Evolutionary conservation across 1,140 invertebrate species (phyloP).

Genomic region (Drosophila mayri): DNA sequence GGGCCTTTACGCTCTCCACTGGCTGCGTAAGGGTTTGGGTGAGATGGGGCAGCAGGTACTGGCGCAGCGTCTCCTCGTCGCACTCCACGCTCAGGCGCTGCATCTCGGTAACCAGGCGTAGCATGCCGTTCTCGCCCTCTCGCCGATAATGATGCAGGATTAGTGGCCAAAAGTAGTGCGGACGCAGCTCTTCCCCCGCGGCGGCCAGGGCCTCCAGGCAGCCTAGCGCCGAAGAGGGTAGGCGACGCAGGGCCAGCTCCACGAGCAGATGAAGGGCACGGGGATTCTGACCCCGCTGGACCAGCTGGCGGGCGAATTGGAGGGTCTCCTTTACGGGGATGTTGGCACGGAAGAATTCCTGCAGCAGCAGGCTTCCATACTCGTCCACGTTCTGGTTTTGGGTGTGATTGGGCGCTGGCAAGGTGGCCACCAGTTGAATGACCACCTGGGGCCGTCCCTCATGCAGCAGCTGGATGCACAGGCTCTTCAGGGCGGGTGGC

Average conservation of each 20-base stretch:
- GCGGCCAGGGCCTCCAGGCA: slow-evolving; percentile 59
- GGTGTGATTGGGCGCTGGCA: slow-evolving; percentile 64
- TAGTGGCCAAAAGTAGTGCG: slow-evolving; percentile 83
- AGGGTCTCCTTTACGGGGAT: slow-evolving; percentile 46
- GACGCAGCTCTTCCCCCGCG: slow-evolving; percentile 62
- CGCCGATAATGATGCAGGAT: slow-evolving; percentile 53
- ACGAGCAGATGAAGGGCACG: slow-evolving; percentile 69
- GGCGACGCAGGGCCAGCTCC: slow-evolving; percentile 69
- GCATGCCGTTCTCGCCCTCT: slow-evolving; percentile 67
- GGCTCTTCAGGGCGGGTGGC: slow-evolving; percentile 47
- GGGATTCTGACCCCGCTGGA: slow-evolving; percentile 58
- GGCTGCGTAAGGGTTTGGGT: slow-evolving; percentile 79
- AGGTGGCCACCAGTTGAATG: slow-evolving; percentile 44
- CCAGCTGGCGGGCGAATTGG: slow-evolving; percentile 56
- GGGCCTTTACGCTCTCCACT: slow-evolving; percentile 65
- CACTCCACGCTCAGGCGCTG: slow-evolving; percentile 76
- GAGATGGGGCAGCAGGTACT: slow-evolving; percentile 84
- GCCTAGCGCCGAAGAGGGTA: slow-evolving; percentile 42
- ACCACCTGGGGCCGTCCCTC: slow-evolving; percentile 34
- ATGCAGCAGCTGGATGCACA: slow-evolving; percentile 70
- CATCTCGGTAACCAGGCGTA: slow-evolving; percentile 83
- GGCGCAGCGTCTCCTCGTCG: slow-evolving; percentile 84
- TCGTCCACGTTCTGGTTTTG: slow-evolving; percentile 73
- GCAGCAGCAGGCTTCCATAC: slow-evolving; percentile 60
- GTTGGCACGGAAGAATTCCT: slow-evolving; percentile 65